Percentiles rank a stretch among this genome's conserved stretches.
Evolutionary conservation across 1,140 invertebrate species (phyloP).

Genomic region (Wiebesia pumilae): DNA sequence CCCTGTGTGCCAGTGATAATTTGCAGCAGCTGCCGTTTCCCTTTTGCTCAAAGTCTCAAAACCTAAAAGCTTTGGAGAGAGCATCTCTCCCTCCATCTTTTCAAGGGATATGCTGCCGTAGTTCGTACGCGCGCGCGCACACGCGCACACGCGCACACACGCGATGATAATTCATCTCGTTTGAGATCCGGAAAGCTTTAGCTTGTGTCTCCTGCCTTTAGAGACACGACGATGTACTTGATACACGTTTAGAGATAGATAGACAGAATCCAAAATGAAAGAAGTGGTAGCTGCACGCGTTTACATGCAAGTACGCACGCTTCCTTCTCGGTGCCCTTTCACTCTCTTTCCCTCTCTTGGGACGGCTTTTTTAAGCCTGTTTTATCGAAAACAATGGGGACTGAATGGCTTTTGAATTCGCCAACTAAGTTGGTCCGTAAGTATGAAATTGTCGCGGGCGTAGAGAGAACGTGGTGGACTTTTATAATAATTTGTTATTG

Average conservation of each 20-base stretch:
- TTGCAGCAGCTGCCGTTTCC: conserved; percentile 21
- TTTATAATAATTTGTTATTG: not conserved
- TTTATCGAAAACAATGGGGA: not conserved
- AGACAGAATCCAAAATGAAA: conserved; percentile 10
- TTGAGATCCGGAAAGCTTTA: not conserved
- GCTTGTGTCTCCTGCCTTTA: not conserved
- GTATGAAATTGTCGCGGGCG: not conserved
- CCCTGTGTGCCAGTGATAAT: conserved; percentile 16
- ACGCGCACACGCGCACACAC: not conserved
- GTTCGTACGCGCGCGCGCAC: not conserved
- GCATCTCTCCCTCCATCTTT: not conserved
- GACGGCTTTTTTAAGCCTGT: not conserved
- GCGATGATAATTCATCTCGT: conserved; percentile 1
- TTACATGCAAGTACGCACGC: not conserved
- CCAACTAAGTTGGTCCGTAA: not conserved
- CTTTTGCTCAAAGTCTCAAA: not conserved
- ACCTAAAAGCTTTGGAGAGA: conserved; percentile 31
- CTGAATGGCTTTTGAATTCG: not conserved
- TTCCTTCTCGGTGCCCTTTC: not conserved
- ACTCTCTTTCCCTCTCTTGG: not conserved
- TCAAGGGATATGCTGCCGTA: not conserved
- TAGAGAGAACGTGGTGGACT: not conserved
- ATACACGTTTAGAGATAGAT: not conserved
- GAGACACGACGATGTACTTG: not conserved
- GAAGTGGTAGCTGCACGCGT: not conserved